A percentile compares a stretch with the other conserved stretches of the same genome.
Evolutionary conservation across 2,113 vertebrate species (phyloP).

Genomic region (Oxyruncus cristatus): DNA sequence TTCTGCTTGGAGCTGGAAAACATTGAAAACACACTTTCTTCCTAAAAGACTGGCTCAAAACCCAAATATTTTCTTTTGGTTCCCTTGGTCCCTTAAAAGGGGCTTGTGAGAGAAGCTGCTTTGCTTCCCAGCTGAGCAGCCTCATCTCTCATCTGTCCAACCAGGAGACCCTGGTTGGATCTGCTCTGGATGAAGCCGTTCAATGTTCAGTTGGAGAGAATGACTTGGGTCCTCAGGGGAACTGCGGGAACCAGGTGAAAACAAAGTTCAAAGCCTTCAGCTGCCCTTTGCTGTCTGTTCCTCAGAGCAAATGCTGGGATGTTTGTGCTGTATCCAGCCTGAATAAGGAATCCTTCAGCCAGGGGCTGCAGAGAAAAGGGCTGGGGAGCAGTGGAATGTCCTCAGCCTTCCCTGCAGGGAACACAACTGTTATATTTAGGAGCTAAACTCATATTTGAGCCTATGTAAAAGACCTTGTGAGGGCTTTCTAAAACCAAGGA

Average conservation of each 20-base stretch:
- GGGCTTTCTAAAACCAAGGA: not conserved
- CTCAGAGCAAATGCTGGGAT: not conserved
- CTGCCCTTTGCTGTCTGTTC: not conserved
- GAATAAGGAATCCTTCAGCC: not conserved
- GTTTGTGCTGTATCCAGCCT: not conserved
- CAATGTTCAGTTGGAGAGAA: not conserved
- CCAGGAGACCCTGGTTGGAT: not conserved
- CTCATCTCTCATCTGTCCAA: not conserved
- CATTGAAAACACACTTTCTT: not conserved
- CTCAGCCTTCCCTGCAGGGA: not conserved
- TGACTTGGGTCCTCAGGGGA: not conserved
- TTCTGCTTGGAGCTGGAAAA: not conserved
- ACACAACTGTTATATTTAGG: not conserved
- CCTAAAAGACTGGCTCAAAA: not conserved
- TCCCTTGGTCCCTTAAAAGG: not conserved
- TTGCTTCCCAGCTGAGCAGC: not conserved
- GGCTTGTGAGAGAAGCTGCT: not conserved
- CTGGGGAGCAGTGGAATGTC: not conserved
- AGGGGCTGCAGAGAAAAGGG: not conserved
- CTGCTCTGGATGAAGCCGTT: not conserved
- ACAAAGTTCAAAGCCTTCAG: not conserved
- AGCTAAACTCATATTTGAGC: not conserved
- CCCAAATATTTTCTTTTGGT: not conserved
- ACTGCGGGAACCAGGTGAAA: not conserved
- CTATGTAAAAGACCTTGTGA: fast-evolving